A percentile compares a stretch with the other conserved stretches of the same genome.
Conservation (phyloP, 1,140 invertebrate genomes). For the Akabosia matsudoensis region DNA sequence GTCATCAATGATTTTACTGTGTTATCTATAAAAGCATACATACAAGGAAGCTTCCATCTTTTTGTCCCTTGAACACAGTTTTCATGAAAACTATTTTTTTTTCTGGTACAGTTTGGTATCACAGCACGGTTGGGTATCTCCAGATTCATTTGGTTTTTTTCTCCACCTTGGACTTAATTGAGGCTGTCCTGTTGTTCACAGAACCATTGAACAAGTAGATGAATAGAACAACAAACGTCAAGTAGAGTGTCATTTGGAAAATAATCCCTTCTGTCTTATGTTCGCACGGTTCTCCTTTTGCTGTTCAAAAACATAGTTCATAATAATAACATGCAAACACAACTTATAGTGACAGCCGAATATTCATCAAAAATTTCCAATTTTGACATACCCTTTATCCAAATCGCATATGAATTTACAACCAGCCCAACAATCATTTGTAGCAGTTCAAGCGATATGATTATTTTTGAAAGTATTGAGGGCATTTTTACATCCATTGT, state of each 20-base stretch:
- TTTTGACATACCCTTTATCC: slow-evolving; percentile 13
- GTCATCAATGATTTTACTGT: too few species aligned
- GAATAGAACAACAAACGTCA: background rate
- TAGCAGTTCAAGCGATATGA: slow-evolving; percentile 19
- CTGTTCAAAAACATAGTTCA: background rate
- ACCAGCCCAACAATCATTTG: slow-evolving; percentile 35
- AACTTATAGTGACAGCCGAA: background rate
- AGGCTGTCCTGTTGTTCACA: background rate
- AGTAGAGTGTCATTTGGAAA: background rate
- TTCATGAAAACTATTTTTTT: too few species aligned
- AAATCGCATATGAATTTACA: slow-evolving; percentile 26
- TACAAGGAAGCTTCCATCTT: too few species aligned
- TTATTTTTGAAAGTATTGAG: slow-evolving; percentile 6
- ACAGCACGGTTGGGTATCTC: too few species aligned
- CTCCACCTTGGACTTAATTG: background rate
- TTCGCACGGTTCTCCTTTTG: background rate
- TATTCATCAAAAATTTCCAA: background rate
- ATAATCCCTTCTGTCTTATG: background rate
- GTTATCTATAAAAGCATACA: too few species aligned
- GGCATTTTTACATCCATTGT: slow-evolving; percentile 63
- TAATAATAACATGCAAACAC: background rate
- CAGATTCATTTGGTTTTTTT: background rate
- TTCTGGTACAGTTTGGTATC: too few species aligned
- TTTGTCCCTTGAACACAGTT: too few species aligned
- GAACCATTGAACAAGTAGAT: slow-evolving; percentile 1